phyloP scores from a whole-genome alignment of 2,888 invertebrate genomes.

The Protodeltote pygarga region DNA sequence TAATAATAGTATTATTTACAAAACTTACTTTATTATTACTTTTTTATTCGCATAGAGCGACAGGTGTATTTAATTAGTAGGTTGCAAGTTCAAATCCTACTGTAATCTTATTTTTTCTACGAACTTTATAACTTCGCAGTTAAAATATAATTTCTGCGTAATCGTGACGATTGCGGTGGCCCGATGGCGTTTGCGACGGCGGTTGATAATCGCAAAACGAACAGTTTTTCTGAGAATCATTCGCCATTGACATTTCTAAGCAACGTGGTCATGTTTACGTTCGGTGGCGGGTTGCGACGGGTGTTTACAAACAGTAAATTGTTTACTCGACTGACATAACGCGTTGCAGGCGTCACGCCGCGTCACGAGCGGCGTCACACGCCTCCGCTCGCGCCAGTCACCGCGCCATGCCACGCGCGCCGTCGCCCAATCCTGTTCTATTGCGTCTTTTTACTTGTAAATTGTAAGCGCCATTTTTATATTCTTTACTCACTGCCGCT shows the following conservation, averaged over 20 bases:
- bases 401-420: constrained; percentile 54
- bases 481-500: constrained; percentile 1
- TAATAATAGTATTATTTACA: constrained; percentile 11
- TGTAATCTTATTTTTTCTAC: no score
- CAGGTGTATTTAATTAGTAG: no score
- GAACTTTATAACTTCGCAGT: no score
- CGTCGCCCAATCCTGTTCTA: constrained; percentile 70
- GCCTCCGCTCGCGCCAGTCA: constrained; percentile 55
- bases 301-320: constrained; percentile 84
- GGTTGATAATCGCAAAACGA: constrained; percentile 53
- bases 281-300: constrained; percentile 57
- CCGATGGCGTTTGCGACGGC: constrained; percentile 20
- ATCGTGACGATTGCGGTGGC: constrained; percentile 18
- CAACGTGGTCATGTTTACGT: constrained; percentile 79
- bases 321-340: constrained; percentile 76
- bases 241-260: constrained; percentile 72
- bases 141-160: constrained; percentile 25
- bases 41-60: no score
- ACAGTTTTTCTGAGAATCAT: constrained; percentile 58
- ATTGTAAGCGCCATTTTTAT: constrained; percentile 34
- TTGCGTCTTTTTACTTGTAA: constrained; percentile 65
- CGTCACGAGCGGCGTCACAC: constrained; percentile 59
- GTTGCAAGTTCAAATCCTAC: no score
- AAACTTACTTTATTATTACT: constrained; percentile 6
- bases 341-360: constrained; percentile 63